phyloP scores from a whole-genome alignment of 1,140 invertebrate species.

The Habropoda laboriosa region DNA sequence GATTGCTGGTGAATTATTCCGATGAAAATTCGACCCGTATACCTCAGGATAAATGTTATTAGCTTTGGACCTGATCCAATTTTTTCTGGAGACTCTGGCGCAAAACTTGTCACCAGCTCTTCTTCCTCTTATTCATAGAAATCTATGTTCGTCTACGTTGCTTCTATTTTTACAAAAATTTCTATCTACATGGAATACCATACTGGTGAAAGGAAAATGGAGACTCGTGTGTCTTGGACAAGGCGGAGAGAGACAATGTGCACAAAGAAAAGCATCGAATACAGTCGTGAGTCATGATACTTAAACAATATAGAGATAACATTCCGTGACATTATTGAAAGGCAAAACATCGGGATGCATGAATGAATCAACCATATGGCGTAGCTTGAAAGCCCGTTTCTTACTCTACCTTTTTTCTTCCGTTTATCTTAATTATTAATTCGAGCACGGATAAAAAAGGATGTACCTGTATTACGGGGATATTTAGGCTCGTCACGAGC shows the following conservation, averaged over 20 bases:
- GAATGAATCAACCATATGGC: not conserved
- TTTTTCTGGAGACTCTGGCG: not conserved
- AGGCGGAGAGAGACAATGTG: not conserved
- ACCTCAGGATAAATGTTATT: not conserved
- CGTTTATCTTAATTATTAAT: not conserved
- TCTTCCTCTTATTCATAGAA: no score
- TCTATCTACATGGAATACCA: not conserved
- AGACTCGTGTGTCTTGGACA: not conserved
- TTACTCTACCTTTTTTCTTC: not conserved
- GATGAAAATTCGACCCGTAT: not conserved
- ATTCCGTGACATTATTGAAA: constrained; percentile 13
- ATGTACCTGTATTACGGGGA: no score
- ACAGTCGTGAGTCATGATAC: constrained; percentile 22
- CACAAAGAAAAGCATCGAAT: constrained; percentile 11
- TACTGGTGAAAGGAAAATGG: constrained; percentile 35
- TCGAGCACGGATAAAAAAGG: not conserved
- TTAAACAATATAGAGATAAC: constrained; percentile 22
- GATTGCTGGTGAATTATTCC: not conserved
- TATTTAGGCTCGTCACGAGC: not conserved
- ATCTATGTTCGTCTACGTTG: not conserved
- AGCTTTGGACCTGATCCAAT: not conserved
- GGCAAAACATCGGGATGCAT: not conserved
- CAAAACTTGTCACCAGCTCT: no score
- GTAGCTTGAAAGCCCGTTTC: not conserved
- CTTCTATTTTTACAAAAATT: not conserved